Base-by-base conservation (phyloP, 2,888 invertebrate species). In the Teleiodes luculella region DNA sequence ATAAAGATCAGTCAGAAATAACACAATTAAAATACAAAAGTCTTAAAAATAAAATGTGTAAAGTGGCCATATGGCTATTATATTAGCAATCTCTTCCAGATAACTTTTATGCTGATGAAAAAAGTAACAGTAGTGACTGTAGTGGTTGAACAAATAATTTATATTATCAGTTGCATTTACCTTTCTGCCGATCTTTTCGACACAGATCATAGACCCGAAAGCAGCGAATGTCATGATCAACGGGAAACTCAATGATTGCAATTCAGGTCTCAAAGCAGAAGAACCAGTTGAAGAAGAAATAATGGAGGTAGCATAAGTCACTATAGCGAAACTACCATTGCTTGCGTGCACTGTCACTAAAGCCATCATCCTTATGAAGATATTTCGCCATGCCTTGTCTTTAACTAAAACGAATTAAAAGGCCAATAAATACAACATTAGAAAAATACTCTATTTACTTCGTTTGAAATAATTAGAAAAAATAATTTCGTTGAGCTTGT, bases 101-200 rank as follows among this genome's bases (percentile, higher is more conserved):
- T n/a, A n/a, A n/a, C n/a, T n/a, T n/a, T n/a, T n/a, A n/a, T n/a
- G n/a, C n/a, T n/a, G n/a, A n/a, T n/a, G n/a, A n/a, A n/a, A n/a
- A n/a, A n/a, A n/a, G n/a, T n/a, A n/a, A n/a, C n/a, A n/a, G n/a
- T n/a, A n/a, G n/a, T n/a, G n/a, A n/a, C n/a, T n/a, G n/a, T n/a
- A n/a, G n/a, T n/a, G n/a, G n/a, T n/a, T n/a, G n/a, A n/a, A n/a
- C n/a, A n/a, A n/a, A n/a, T n/a, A n/a, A n/a, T n/a, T n/a, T n/a
- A n/a, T n/a, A n/a, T n/a, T n/a, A n/a, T 24, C 6, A 24, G 24
- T 24, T 24, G 3, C 3, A 24, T 24, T 24, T 24, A 86, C 87
- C 79, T 80, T 83, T 59, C 85, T 75, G 3, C 80, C 83, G 24
- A 79, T 66, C 54, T 65, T 78, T 54, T 87, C 87, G 7, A 86